These are phyloP conservation scores for Peromyscus californicus DNA, from an alignment of 2,113 vertebrate genomes.

Conservation along the genomic window DNA sequence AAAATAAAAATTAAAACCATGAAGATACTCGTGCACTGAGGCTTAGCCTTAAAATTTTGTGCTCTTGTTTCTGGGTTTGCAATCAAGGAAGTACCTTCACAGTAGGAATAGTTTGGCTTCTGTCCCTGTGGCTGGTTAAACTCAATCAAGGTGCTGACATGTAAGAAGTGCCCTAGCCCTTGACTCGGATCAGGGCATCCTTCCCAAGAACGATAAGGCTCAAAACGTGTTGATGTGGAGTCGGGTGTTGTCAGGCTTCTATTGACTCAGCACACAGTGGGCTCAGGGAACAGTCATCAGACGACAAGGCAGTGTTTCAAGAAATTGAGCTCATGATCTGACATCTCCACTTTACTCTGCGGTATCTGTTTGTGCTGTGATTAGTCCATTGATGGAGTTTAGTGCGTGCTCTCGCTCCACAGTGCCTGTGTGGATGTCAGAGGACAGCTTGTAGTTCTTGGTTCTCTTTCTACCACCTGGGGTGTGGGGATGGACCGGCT, in stretches of 20 bases:
- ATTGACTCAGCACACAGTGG: background rate
- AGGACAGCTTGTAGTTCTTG: too few species aligned
- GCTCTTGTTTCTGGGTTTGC: slow-evolving; percentile 21
- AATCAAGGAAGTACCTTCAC: background rate
- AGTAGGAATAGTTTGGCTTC: background rate
- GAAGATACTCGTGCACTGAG: background rate
- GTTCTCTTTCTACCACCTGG: too few species aligned
- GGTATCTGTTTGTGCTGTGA: slow-evolving; percentile 2
- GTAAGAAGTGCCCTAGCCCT: background rate
- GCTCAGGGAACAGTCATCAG: background rate
- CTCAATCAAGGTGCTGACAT: background rate
- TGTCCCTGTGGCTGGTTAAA: background rate
- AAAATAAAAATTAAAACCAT: background rate
- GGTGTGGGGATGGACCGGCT: background rate
- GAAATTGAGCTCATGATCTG: background rate
- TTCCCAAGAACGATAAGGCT: background rate
- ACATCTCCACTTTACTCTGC: slow-evolving; percentile 5
- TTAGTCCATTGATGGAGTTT: background rate
- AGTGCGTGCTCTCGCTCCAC: too few species aligned
- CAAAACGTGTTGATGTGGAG: background rate
- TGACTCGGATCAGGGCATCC: background rate
- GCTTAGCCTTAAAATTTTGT: slow-evolving; percentile 15
- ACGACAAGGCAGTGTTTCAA: background rate
- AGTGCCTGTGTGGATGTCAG: background rate
- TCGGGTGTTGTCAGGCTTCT: background rate